These are phyloP conservation scores for Calyptomena viridis DNA, from an alignment of 2,113 vertebrate species.

Conservation along the genomic window DNA sequence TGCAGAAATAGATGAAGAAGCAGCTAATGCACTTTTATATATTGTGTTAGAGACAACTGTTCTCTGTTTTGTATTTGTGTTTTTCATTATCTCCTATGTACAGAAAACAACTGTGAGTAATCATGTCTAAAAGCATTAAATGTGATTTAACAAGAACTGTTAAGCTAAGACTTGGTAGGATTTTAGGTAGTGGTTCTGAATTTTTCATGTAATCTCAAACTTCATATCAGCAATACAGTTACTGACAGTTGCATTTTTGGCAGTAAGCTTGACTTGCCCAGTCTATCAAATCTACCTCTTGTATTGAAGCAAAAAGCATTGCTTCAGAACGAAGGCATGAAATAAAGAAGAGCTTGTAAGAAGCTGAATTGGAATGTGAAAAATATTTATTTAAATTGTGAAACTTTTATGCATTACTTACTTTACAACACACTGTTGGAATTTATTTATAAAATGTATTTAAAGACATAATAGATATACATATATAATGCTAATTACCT, in stretches of 20 bases:
- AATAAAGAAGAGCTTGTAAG: constrained; percentile 66
- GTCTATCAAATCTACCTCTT: constrained; percentile 78
- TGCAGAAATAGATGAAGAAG: constrained; percentile 62
- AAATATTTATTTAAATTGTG: constrained; percentile 76
- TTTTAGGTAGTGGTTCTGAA: constrained; percentile 58
- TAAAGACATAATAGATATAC: constrained; percentile 47
- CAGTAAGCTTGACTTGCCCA: constrained; percentile 67
- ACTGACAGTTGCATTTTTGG: constrained; percentile 65
- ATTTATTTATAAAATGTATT: constrained; percentile 70
- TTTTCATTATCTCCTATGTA: constrained; percentile 60
- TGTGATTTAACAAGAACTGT: constrained; percentile 62
- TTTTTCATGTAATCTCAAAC: constrained; percentile 64
- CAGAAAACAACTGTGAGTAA: constrained; percentile 63
- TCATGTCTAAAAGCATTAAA: constrained; percentile 49
- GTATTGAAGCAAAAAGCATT: constrained; percentile 65
- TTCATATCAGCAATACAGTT: constrained; percentile 64
- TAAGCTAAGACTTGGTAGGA: constrained; percentile 62
- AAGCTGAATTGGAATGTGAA: constrained; percentile 78
- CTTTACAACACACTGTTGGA: constrained; percentile 61
- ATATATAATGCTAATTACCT: constrained; percentile 53
- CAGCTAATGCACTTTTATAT: constrained; percentile 69
- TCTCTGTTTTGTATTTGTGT: constrained; percentile 62
- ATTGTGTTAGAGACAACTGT: constrained; percentile 59
- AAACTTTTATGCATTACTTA: constrained; percentile 69
- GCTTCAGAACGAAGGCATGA: constrained; percentile 68